Evolutionary conservation across 1,140 invertebrate species (phyloP).

Genomic region (Rhynchophorus ferrugineus): DNA sequence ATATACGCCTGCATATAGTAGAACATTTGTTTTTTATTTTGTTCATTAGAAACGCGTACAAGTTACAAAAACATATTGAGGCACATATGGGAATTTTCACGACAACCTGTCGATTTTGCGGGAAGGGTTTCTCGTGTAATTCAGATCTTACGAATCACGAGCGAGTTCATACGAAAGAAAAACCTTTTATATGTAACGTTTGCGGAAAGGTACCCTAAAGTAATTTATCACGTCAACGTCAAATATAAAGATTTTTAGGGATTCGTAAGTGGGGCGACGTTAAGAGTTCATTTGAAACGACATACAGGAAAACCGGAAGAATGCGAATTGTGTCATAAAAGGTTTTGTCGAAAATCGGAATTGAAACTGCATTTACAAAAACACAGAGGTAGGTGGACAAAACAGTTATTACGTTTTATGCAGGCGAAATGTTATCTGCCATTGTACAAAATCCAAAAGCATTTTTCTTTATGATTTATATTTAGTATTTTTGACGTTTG

Average conservation of each 20-base stretch:
- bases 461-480: too few relatives aligned
- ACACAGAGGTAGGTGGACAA: constrained; percentile 31
- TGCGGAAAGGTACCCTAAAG: constrained; percentile 25
- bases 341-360: constrained; percentile 34
- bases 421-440: too few relatives aligned
- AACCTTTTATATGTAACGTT: constrained; percentile 26
- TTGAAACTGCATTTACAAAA: constrained; percentile 32
- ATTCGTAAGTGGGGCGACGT: constrained; percentile 29
- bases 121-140: constrained; percentile 21
- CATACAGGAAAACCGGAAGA: constrained; percentile 33
- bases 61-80: constrained; percentile 22
- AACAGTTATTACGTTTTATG: too few relatives aligned
- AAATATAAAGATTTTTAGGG: constrained; percentile 18
- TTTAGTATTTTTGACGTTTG: too few relatives aligned
- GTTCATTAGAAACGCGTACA: constrained; percentile 19
- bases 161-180: constrained; percentile 28
- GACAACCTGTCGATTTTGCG: constrained; percentile 20
- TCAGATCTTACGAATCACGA: constrained; percentile 23
- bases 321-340: constrained; percentile 32
- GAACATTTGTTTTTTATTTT: neutral
- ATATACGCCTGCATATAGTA: too few relatives aligned
- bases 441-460: too few relatives aligned
- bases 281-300: constrained; percentile 34
- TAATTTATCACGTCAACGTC: neutral
- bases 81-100: constrained; percentile 21